Conservation (phyloP, 2,888 invertebrate species). For the Muscina levida region DNA sequence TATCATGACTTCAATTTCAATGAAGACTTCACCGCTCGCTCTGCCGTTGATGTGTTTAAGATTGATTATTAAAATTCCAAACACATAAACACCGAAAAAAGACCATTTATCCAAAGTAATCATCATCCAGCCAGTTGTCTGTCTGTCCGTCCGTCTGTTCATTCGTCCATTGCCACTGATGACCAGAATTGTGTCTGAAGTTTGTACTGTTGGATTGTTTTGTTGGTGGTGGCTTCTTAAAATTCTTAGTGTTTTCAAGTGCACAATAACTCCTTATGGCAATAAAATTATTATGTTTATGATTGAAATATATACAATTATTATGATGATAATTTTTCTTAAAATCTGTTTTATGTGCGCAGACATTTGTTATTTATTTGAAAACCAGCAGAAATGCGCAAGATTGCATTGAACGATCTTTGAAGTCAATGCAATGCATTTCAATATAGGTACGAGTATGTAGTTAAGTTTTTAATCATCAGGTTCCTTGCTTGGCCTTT, state of each 20-base stretch:
- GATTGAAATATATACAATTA: constrained; percentile 20
- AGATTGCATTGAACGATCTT: not conserved
- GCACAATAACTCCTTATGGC: no score
- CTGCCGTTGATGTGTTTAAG: constrained; percentile 10
- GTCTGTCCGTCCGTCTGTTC: no score
- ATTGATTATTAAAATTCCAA: constrained; percentile 61
- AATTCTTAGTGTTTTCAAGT: not conserved
- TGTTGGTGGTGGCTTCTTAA: constrained; percentile 11
- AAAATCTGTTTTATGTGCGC: constrained; percentile 9
- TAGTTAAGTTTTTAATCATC: constrained; percentile 11
- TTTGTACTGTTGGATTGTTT: not conserved
- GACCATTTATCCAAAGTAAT: no score
- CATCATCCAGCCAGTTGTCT: no score
- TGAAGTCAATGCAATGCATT: not conserved
- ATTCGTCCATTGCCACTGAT: no score
- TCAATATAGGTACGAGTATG: no score
- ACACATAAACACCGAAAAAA: constrained; percentile 41
- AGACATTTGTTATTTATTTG: constrained; percentile 30
- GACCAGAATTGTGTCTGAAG: no score
- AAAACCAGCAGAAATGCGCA: not conserved
- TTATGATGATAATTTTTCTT: constrained; percentile 9
- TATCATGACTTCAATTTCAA: not conserved
- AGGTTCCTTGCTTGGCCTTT: not conserved
- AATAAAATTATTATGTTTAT: constrained; percentile 26
- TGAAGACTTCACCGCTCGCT: constrained; percentile 40